Percentiles rank a stretch among this genome's conserved stretches.
Evolutionary conservation across 2,113 vertebrate species (phyloP).

Genomic region (Anser brachyrhynchus): DNA sequence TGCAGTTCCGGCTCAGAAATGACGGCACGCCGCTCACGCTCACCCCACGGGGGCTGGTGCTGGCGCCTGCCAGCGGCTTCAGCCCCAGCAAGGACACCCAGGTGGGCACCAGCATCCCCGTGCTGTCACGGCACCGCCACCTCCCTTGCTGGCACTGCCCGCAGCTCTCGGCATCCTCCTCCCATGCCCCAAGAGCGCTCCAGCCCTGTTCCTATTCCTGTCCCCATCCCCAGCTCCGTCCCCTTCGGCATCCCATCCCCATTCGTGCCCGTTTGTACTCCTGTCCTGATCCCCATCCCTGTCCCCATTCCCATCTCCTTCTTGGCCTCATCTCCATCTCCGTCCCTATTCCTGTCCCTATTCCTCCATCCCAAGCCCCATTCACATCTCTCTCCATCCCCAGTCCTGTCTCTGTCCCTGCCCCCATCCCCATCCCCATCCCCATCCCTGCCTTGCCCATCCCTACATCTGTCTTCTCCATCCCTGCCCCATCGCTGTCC

Average conservation of each 20-base stretch:
- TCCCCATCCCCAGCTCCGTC: background rate
- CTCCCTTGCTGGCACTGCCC: background rate
- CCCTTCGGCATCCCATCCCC: background rate
- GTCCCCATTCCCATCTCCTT: background rate
- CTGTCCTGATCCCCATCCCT: too few species aligned
- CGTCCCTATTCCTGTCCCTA: background rate
- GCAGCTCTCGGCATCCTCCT: fast-evolving
- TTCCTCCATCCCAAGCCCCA: background rate
- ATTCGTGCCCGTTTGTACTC: background rate
- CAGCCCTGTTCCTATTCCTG: background rate
- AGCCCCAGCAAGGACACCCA: slow-evolving; percentile 52
- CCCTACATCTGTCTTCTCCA: too few species aligned
- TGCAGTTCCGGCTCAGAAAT: slow-evolving; percentile 60
- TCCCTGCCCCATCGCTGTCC: background rate
- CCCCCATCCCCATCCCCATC: background rate
- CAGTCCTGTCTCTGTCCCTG: background rate
- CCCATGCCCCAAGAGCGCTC: fast-evolving
- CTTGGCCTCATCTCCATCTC: background rate
- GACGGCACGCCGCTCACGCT: slow-evolving; percentile 56
- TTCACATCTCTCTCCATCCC: background rate
- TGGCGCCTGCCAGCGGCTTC: slow-evolving; percentile 65
- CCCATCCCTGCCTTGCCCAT: too few species aligned
- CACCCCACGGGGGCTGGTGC: slow-evolving; percentile 55
- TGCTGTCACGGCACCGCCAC: background rate
- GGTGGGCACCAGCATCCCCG: slow-evolving; percentile 3